These are phyloP conservation scores for Petrolisthes cinctipes DNA, from an alignment of 2,888 invertebrate species.

Conservation along the genomic window DNA sequence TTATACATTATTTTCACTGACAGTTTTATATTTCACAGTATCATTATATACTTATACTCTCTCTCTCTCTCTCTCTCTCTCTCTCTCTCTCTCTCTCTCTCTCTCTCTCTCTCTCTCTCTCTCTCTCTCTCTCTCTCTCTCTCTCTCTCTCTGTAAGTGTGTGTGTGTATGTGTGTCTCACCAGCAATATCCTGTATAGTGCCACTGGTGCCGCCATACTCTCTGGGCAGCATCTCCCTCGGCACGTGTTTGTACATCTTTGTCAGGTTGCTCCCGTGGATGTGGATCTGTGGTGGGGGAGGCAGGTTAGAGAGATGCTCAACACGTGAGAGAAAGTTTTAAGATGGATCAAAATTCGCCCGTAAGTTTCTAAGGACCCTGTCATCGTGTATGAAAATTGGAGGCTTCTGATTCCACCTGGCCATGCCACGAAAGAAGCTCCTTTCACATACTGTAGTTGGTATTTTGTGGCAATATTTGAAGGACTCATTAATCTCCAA, in stretches of 20 bases:
- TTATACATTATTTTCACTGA: neutral
- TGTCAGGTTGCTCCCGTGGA: constrained; percentile 80
- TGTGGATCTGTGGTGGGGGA: constrained; percentile 75
- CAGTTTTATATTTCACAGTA: neutral
- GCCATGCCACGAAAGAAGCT: too few species aligned
- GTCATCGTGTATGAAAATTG: too few species aligned
- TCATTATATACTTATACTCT: neutral
- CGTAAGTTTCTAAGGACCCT: too few species aligned
- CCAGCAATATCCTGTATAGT: constrained; percentile 74
- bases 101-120: neutral
- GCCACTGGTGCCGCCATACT: constrained; percentile 83
- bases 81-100: neutral
- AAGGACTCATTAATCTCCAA: too few species aligned
- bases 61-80: neutral
- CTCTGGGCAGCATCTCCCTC: constrained; percentile 82
- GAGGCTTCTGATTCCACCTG: too few species aligned
- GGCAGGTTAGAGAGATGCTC: neutral
- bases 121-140: neutral
- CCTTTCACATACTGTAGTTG: too few species aligned
- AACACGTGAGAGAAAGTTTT: too few species aligned
- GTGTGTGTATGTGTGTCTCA: constrained; percentile 67
- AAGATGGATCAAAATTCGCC: too few species aligned
- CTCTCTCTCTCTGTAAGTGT: neutral
- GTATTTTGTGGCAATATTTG: too few species aligned
- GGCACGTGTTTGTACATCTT: constrained; percentile 84